phyloP scores from a whole-genome alignment of 2,113 vertebrate species.

The Pholis gunnellus region DNA sequence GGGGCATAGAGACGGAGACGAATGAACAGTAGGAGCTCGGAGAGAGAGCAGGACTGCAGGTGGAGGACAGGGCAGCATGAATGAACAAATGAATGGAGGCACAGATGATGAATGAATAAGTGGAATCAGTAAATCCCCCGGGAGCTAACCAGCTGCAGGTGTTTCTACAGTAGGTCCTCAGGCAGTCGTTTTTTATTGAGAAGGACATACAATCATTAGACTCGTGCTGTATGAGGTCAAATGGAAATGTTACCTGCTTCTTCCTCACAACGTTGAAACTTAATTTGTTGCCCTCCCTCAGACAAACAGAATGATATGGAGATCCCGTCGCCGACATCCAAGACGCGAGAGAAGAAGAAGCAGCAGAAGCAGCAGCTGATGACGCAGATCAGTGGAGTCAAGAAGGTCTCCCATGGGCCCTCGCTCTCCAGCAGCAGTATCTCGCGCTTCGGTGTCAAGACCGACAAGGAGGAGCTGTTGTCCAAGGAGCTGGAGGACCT shows the following conservation, averaged over 20 bases:
- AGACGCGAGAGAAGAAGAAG: constrained; percentile 97
- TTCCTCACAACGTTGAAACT: background rate
- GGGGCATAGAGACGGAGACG: background rate
- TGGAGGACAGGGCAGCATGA: constrained; percentile 39
- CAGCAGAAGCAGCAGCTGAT: constrained; percentile 93
- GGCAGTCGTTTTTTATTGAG: background rate
- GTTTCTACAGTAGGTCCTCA: constrained; percentile 20
- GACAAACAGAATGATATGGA: constrained; percentile 99
- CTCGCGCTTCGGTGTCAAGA: constrained; percentile 95
- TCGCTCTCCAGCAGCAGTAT: constrained; percentile 94
- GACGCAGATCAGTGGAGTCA: constrained; percentile 98
- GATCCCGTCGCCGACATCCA: constrained; percentile 96
- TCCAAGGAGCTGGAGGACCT: constrained; percentile 98
- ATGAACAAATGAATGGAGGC: constrained; percentile 45
- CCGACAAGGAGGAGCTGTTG: constrained; percentile 94
- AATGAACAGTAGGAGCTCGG: constrained; percentile 41
- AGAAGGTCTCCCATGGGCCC: constrained; percentile 95
- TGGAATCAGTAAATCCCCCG: constrained; percentile 26
- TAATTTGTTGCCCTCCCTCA: constrained; percentile 56
- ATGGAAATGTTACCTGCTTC: background rate
- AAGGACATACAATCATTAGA: constrained; percentile 6
- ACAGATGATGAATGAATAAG: constrained; percentile 38
- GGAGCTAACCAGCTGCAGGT: constrained; percentile 39
- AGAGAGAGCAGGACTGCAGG: constrained; percentile 27
- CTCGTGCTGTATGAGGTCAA: background rate